A percentile compares a stretch with the other conserved stretches of the same genome.
These are phyloP conservation scores for Drosophila watanabei DNA, from an alignment of 1,140 invertebrate genomes.

Conservation along the genomic window DNA sequence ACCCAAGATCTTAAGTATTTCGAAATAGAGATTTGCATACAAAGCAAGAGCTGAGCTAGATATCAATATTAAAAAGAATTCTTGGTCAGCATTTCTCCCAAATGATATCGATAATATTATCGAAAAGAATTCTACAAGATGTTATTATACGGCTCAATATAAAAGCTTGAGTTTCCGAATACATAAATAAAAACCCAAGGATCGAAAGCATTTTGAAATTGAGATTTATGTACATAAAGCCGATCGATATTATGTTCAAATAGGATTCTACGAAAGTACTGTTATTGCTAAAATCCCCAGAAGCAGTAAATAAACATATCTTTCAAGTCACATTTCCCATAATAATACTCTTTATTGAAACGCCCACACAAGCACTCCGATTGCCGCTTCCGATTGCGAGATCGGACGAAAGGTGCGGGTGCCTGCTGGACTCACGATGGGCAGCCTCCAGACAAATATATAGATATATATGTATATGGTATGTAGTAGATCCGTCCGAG, in stretches of 20 bases:
- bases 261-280: background rate
- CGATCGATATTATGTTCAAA: no score
- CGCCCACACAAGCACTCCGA: slow-evolving; percentile 17
- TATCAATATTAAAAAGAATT: no score
- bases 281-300: background rate
- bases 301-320: background rate
- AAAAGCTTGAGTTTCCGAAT: background rate
- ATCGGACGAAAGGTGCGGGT: background rate
- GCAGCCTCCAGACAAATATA: slow-evolving; percentile 13
- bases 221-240: background rate
- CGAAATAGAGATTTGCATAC: background rate
- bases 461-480: background rate
- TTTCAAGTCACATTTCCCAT: slow-evolving; percentile 25
- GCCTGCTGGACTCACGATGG: background rate
- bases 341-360: slow-evolving; percentile 46
- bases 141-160: background rate
- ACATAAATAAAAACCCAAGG: background rate
- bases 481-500: slow-evolving; percentile 9
- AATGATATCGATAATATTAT: no score
- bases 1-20: background rate
- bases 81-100: no score
- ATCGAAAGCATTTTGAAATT: background rate
- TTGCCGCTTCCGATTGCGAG: background rate
- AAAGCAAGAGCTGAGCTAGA: no score
- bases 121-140: background rate